These are phyloP conservation scores for Gymnopithys bicolor DNA, from an alignment of 2,797 vertebrate species.

Conservation along the genomic window DNA sequence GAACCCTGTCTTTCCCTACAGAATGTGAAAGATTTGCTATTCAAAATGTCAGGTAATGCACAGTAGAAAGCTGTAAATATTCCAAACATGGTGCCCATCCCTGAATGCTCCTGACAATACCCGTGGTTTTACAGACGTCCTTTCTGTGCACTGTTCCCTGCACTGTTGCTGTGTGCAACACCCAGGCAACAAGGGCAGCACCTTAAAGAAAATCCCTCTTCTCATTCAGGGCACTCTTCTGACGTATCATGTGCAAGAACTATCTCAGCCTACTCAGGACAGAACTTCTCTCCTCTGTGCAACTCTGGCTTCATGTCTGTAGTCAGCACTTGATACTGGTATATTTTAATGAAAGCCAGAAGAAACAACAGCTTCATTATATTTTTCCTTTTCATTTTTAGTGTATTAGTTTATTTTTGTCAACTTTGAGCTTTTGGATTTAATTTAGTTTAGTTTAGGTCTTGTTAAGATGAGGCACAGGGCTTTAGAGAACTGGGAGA, in stretches of 20 bases:
- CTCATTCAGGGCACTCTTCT: background rate
- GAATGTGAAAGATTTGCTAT: conserved; percentile 1
- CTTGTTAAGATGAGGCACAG: background rate
- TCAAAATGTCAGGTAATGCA: background rate
- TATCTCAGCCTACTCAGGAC: background rate
- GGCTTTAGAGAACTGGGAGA: background rate
- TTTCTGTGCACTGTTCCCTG: background rate
- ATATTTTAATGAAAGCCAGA: background rate
- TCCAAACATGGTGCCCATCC: background rate
- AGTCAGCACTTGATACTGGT: background rate
- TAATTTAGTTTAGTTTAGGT: background rate
- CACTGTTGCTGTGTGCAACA: background rate
- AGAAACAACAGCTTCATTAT: background rate
- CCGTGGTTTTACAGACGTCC: background rate
- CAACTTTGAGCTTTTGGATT: background rate
- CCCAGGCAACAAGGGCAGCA: background rate
- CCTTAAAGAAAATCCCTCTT: background rate
- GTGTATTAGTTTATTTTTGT: background rate
- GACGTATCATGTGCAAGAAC: background rate
- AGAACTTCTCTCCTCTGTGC: background rate
- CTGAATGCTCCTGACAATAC: background rate
- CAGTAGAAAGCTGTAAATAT: background rate
- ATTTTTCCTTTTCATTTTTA: background rate
- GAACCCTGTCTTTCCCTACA: background rate
- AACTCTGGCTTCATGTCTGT: background rate